A percentile compares a stretch with the other conserved stretches of the same genome.
phyloP scores from a whole-genome alignment of 2,113 vertebrate species.

The Brachyistius frenatus region DNA sequence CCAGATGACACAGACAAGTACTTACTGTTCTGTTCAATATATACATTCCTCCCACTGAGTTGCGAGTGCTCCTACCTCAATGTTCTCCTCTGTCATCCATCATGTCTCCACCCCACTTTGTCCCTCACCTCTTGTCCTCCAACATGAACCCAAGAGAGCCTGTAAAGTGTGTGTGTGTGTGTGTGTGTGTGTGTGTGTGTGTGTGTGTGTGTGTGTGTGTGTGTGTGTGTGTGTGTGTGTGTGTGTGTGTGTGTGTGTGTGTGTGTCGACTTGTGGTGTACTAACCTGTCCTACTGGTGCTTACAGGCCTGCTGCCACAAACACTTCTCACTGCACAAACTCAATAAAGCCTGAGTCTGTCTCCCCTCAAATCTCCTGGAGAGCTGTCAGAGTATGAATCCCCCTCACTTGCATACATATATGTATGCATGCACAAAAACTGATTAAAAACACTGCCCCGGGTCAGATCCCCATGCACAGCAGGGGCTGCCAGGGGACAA shows the following conservation, averaged over 20 bases:
- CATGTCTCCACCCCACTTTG: slow-evolving; percentile 47
- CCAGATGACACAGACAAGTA: slow-evolving; percentile 52
- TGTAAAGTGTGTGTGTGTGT: neutral
- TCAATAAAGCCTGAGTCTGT: slow-evolving; percentile 23
- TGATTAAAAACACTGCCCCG: slow-evolving; percentile 2
- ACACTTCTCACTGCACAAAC: slow-evolving; percentile 4
- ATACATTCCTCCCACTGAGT: slow-evolving; percentile 65
- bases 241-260: too few species aligned
- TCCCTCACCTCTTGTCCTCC: slow-evolving; percentile 66
- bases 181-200: slow-evolving; percentile 26
- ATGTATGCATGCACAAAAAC: slow-evolving; percentile 5
- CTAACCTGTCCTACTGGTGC: neutral
- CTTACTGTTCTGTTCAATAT: slow-evolving; percentile 63
- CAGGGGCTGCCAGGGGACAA: slow-evolving; percentile 56
- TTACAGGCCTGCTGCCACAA: neutral
- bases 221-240: slow-evolving; percentile 27
- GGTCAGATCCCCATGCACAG: slow-evolving; percentile 58
- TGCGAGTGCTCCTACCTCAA: slow-evolving; percentile 10
- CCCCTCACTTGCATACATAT: neutral
- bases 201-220: too few species aligned
- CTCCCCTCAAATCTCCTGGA: neutral
- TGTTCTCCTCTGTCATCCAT: slow-evolving; percentile 62
- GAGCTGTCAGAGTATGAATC: neutral
- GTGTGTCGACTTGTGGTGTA: slow-evolving; percentile 11
- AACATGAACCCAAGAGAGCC: slow-evolving; percentile 50